A percentile compares a stretch with the other conserved stretches of the same genome.
Conservation (phyloP, 2,888 invertebrate genomes). For the Dioctria linearis region DNA sequence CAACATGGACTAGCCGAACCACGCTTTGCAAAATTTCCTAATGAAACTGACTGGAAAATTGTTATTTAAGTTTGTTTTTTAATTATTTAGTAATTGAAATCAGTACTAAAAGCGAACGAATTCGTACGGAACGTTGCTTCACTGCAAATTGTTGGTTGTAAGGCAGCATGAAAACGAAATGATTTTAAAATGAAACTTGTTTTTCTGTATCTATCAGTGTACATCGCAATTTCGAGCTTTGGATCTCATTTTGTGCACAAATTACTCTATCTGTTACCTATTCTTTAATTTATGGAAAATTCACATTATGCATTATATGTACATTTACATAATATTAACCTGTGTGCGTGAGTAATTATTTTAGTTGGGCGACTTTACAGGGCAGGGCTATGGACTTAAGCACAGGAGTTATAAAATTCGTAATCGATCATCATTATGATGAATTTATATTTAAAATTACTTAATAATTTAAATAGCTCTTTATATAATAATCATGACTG, state of each 20-base stretch:
- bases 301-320: too few species aligned
- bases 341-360: too few species aligned
- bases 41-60: neutral
- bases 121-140: neutral
- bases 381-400: too few species aligned
- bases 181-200: slow-evolving; percentile 8
- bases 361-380: too few species aligned
- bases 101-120: neutral
- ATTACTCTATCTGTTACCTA: neutral
- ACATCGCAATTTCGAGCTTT: too few species aligned
- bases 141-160: neutral
- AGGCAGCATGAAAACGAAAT: neutral
- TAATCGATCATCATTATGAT: too few species aligned
- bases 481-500: too few species aligned
- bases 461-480: too few species aligned
- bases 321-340: too few species aligned
- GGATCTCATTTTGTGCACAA: neutral
- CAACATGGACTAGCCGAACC: too few species aligned
- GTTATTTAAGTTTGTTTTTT: neutral
- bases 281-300: neutral
- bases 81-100: neutral
- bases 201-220: neutral
- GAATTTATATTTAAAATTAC: too few species aligned
- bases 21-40: neutral
- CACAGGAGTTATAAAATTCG: too few species aligned